Evolutionary conservation across 2,113 vertebrate genomes (phyloP), one percentile per base, ranked within the genome.

Genomic region (Sorex fumeus): DNA sequence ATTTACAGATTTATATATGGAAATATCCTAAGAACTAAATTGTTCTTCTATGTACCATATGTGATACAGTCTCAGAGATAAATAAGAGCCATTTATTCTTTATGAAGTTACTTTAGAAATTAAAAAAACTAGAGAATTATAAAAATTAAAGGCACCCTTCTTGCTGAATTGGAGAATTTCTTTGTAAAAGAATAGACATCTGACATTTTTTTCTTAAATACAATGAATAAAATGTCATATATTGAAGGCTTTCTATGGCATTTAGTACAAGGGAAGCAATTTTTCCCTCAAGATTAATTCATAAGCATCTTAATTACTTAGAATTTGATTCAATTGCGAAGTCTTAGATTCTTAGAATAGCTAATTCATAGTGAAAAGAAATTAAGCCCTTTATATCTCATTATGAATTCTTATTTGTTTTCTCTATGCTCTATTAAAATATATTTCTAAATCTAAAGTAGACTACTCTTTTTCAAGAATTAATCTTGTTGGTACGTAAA

Each of bases 401-500:
- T 1, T 82, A 30, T 89, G 74, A 91, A 91, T 94, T 84, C 82
- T 77, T 94, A 76, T 16, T 76, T 16, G 36, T 45, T 96, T 97
- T 70, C 87, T 95, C 66, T 92, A 36, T 83, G 47, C 93, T 91
- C 25, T 34, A 28, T 90, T 80, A 92, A 94, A 95, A 92, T 75
- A 1, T 91, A 84, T n/a, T n/a, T n/a, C n/a, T n/a, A n/a, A n/a
- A n/a, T n/a, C n/a, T n/a, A n/a, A n/a, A n/a, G n/a, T n/a, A 91
- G 16, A 96, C 64, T 81, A 90, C 78, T 94, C 96, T 96, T 97
- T 94, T 9, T 23, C 47, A 95, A 93, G 83, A 91, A 25, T 86
- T 93, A 95, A 84, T 97, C 45, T 96, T 64, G 53, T 88, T 79
- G 57, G 53, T 90, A 74, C 47, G 93, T 15, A 77, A 89, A 77